Evolutionary conservation across 2,888 invertebrate genomes (phyloP).

Genomic region (Endomychus coccineus): DNA sequence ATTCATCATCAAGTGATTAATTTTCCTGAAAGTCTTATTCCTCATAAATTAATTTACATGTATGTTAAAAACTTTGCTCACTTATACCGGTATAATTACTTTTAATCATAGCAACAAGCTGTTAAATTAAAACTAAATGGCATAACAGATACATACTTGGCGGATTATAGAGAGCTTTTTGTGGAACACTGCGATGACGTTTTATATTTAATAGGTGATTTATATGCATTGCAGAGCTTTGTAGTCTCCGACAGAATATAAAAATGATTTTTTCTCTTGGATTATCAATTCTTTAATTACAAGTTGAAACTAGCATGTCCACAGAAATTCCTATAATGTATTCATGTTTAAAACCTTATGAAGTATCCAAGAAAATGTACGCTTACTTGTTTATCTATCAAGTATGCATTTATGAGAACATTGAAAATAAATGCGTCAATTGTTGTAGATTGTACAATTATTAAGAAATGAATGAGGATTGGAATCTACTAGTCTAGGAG

Average conservation of each 20-base stretch:
- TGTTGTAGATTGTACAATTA: too few relatives aligned
- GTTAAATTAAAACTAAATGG: neutral
- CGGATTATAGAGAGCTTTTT: neutral
- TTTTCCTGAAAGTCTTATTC: constrained; percentile 11
- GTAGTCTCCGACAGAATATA: neutral
- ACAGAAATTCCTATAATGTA: too few relatives aligned
- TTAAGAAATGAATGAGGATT: too few relatives aligned
- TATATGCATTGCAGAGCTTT: neutral
- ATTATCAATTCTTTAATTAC: too few relatives aligned
- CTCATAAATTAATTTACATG: constrained; percentile 17
- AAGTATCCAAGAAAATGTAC: too few relatives aligned
- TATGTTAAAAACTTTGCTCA: constrained; percentile 1
- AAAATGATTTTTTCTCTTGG: too few relatives aligned
- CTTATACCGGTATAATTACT: neutral
- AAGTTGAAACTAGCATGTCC: too few relatives aligned
- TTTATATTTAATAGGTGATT: neutral
- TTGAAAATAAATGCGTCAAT: too few relatives aligned
- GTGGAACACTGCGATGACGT: neutral
- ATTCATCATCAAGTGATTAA: constrained; percentile 13
- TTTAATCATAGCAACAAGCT: neutral
- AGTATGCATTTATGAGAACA: too few relatives aligned
- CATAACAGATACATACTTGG: neutral
- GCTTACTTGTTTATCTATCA: too few relatives aligned
- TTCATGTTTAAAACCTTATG: too few relatives aligned
- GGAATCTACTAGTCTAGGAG: too few relatives aligned